Conservation (phyloP, 1,140 invertebrate genomes). For the Neodiprion pinetum region DNA sequence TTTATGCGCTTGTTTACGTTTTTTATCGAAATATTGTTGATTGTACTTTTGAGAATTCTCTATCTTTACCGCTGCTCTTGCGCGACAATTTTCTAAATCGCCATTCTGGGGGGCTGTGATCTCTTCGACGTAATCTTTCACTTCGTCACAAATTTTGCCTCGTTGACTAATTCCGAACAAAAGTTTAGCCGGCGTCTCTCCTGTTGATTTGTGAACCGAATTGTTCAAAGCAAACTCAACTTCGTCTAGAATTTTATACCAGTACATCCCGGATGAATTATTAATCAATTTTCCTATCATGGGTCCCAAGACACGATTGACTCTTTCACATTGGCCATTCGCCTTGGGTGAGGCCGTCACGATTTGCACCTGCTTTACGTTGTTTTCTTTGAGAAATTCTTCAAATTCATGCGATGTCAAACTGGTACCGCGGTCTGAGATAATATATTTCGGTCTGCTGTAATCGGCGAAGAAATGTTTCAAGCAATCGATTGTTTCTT, state of each 20-base stretch:
- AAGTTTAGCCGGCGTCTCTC: conserved; percentile 30
- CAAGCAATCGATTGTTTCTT: conserved; percentile 30
- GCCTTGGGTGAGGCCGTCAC: conserved; percentile 34
- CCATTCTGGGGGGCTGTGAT: neutral
- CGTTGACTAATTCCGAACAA: conserved; percentile 38
- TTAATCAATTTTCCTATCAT: conserved; percentile 34
- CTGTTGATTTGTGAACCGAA: conserved; percentile 29
- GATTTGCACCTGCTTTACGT: conserved; percentile 27
- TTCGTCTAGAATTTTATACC: conserved; percentile 32
- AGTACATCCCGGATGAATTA: conserved; percentile 24
- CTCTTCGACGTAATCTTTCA: conserved; percentile 24
- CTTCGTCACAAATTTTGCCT: conserved; percentile 27
- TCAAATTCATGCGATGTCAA: conserved; percentile 41
- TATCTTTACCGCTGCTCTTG: conserved; percentile 15
- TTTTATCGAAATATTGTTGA: conserved; percentile 26
- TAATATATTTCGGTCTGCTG: conserved; percentile 34
- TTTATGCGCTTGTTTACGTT: conserved; percentile 20
- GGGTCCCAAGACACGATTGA: conserved; percentile 30
- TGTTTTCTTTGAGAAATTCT: conserved; percentile 22
- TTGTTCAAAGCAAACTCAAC: conserved; percentile 40
- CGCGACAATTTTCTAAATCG: conserved; percentile 21
- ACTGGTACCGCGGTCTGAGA: conserved; percentile 39
- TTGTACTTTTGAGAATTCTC: conserved; percentile 14
- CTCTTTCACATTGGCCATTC: conserved; percentile 26
- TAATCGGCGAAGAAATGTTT: conserved; percentile 30